phyloP scores from a whole-genome alignment of 2,113 vertebrate species.

The Electrona antarctica region DNA sequence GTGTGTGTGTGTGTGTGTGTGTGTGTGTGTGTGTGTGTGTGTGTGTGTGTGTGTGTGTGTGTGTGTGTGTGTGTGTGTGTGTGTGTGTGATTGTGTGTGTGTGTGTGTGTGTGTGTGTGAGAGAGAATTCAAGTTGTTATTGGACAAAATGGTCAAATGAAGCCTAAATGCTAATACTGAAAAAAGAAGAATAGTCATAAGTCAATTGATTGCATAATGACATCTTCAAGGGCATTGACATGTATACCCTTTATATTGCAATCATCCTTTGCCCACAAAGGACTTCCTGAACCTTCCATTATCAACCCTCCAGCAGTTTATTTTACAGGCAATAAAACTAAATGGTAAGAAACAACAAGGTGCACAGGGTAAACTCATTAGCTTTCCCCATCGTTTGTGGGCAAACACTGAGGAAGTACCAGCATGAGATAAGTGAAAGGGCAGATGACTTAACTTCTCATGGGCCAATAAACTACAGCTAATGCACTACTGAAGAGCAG shows the following conservation, averaged over 20 bases:
- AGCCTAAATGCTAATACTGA: constrained; percentile 9
- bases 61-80: too few relatives aligned
- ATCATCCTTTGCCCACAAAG: constrained; percentile 31
- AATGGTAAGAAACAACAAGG: constrained; percentile 70
- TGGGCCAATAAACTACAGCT: constrained; percentile 53
- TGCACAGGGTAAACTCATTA: constrained; percentile 68
- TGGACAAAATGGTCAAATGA: neutral
- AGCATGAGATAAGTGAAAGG: constrained; percentile 60
- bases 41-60: too few relatives aligned
- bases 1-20: too few relatives aligned
- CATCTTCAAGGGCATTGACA: constrained; percentile 4
- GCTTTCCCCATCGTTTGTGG: constrained; percentile 48
- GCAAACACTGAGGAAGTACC: constrained; percentile 64
- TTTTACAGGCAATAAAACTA: constrained; percentile 70
- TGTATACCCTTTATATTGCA: constrained; percentile 1
- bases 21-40: too few relatives aligned
- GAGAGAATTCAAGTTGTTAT: too few relatives aligned
- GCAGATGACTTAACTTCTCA: constrained; percentile 51
- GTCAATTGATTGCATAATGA: constrained; percentile 11
- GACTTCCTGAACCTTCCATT: constrained; percentile 39
- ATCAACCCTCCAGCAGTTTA: constrained; percentile 38
- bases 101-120: too few relatives aligned
- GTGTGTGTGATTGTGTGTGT: too few relatives aligned
- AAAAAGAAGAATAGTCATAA: constrained; percentile 11
- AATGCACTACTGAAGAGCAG: constrained; percentile 63